Percentiles rank a stretch among this genome's conserved stretches.
Evolutionary conservation across 2,113 vertebrate species (phyloP).

Genomic region (Sceloporus undulatus): DNA sequence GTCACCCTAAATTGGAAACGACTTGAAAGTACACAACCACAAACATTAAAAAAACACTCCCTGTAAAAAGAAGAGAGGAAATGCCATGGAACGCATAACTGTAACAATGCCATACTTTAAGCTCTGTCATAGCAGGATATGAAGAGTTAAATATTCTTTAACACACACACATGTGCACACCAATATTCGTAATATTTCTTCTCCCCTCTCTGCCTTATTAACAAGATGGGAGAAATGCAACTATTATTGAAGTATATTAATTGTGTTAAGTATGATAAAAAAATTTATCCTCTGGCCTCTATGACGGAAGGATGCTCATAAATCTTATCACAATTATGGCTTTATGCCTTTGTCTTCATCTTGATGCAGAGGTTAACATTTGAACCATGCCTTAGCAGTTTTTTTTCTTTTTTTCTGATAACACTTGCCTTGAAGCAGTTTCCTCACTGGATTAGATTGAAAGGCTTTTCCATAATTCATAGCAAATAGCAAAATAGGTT

Average conservation of each 20-base stretch:
- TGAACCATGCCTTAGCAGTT: neutral
- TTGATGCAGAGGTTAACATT: neutral
- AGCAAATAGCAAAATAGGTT: neutral
- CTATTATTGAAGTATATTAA: neutral
- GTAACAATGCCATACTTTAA: no score
- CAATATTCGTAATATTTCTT: neutral
- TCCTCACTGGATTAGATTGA: neutral
- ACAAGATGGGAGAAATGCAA: neutral
- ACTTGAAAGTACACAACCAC: neutral
- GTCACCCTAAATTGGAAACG: no score
- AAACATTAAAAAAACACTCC: neutral
- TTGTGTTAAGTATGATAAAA: neutral
- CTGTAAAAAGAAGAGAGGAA: neutral
- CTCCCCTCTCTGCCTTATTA: neutral
- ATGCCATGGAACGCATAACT: neutral
- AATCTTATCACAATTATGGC: neutral
- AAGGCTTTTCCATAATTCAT: slow-evolving; percentile 7
- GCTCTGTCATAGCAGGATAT: neutral
- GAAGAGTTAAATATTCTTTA: neutral
- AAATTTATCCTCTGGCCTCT: neutral
- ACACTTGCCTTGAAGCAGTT: neutral
- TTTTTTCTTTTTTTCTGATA: neutral
- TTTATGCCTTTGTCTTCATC: neutral
- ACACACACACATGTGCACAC: neutral
- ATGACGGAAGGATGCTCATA: neutral